A percentile compares a stretch with the other conserved stretches of the same genome.
These are phyloP conservation scores for Typhlichthys subterraneus DNA, from an alignment of 2,797 vertebrate species.

Conservation along the genomic window DNA sequence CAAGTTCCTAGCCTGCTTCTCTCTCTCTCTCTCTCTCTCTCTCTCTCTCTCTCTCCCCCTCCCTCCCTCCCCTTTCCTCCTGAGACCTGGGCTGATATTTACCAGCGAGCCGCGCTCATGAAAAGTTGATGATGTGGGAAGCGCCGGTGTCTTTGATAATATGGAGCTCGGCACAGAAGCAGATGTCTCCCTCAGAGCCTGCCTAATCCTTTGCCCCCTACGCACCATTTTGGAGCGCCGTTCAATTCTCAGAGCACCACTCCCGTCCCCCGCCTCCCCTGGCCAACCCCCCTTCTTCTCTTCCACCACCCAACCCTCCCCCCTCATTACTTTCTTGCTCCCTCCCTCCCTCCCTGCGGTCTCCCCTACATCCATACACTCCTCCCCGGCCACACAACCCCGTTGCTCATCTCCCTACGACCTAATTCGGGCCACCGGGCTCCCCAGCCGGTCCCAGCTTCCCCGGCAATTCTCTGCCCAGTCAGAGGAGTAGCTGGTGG, in stretches of 20 bases:
- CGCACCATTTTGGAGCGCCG: constrained; percentile 72
- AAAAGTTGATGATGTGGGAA: constrained; percentile 85
- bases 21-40: background rate
- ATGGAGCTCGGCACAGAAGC: constrained; percentile 75
- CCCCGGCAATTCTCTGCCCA: constrained; percentile 76
- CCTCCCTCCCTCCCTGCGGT: constrained; percentile 59
- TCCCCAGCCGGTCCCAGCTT: constrained; percentile 70
- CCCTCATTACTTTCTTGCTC: constrained; percentile 59
- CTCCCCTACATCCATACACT: constrained; percentile 55
- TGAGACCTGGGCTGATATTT: constrained; percentile 76
- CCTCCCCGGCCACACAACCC: constrained; percentile 59
- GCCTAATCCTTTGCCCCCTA: constrained; percentile 80
- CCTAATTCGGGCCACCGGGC: constrained; percentile 69
- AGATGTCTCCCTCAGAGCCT: constrained; percentile 82
- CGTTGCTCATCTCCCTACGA: constrained; percentile 45
- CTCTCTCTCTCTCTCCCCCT: too few relatives aligned
- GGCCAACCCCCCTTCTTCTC: constrained; percentile 6
- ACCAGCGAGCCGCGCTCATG: constrained; percentile 77
- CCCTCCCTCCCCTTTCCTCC: background rate
- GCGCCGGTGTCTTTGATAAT: constrained; percentile 82
- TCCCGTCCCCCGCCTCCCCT: constrained; percentile 51
- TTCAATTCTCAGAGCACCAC: constrained; percentile 80
- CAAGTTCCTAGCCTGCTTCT: constrained; percentile 58
- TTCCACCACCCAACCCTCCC: constrained; percentile 23
- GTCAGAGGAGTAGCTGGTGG: constrained; percentile 63